phyloP scores from a whole-genome alignment of 2,113 vertebrate species.

The Murina feae region DNA sequence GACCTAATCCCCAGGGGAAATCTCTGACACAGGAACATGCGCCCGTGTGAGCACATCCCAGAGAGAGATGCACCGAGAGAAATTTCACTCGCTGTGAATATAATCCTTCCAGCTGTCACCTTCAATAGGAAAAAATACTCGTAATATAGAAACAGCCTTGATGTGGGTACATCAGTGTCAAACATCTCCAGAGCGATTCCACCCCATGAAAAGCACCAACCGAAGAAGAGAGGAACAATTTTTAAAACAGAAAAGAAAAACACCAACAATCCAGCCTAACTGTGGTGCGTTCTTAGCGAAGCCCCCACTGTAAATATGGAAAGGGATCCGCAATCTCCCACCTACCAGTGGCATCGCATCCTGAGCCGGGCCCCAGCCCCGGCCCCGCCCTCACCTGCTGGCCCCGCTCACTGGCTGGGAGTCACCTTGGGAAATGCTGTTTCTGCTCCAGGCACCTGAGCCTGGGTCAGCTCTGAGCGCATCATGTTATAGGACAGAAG shows the following conservation, averaged over 20 bases:
- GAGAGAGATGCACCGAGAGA: background rate
- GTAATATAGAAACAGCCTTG: background rate
- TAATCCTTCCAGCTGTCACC: background rate
- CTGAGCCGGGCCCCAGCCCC: background rate
- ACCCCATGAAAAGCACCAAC: background rate
- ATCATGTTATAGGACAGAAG: background rate
- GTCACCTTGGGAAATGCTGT: background rate
- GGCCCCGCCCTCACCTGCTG: background rate
- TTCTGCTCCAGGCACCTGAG: background rate
- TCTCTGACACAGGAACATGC: background rate
- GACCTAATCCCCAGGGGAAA: background rate
- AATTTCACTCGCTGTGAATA: background rate
- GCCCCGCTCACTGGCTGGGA: background rate
- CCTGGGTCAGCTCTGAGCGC: background rate
- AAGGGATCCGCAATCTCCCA: background rate
- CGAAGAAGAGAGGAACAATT: too few species aligned
- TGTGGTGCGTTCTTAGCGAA: constrained; percentile 73
- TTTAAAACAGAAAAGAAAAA: too few species aligned
- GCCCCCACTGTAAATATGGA: constrained; percentile 76
- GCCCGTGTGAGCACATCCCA: background rate
- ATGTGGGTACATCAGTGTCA: background rate
- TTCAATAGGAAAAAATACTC: background rate
- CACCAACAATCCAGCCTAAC: background rate
- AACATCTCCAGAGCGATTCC: background rate
- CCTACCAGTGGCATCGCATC: background rate